Evolutionary conservation across 2,888 invertebrate species (phyloP).

Genomic region (Nomada flava): DNA sequence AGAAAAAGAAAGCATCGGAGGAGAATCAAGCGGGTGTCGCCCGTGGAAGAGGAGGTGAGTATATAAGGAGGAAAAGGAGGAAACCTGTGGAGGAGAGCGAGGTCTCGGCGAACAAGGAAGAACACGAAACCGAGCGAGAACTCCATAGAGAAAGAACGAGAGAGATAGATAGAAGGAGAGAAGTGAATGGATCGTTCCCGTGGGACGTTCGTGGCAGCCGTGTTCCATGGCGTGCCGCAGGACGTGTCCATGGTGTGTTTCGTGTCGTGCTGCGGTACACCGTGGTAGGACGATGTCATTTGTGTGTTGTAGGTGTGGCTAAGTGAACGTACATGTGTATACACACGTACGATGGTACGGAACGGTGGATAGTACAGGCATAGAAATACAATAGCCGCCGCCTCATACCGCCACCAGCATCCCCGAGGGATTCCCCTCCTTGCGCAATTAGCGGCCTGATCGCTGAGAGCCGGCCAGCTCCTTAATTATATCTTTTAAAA

Average conservation of each 20-base stretch:
- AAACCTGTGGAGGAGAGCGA: background rate
- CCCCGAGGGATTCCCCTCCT: conserved; percentile 62
- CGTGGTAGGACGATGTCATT: conserved; percentile 54
- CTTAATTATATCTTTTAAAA: conserved; percentile 82
- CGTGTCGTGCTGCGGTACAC: conserved; percentile 71
- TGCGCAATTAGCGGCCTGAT: conserved; percentile 76
- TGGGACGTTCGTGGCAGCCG: conserved; percentile 62
- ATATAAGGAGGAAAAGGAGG: conserved; percentile 18
- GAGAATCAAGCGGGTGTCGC: conserved; percentile 9
- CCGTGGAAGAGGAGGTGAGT: background rate
- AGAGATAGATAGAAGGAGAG: conserved; percentile 33
- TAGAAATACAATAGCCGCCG: conserved; percentile 57
- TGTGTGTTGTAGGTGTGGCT: conserved; percentile 42
- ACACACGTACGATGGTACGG: conserved; percentile 8
- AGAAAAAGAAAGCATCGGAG: conserved; percentile 27
- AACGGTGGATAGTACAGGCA: conserved; percentile 23
- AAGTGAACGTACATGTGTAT: conserved; percentile 24
- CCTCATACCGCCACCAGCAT: conserved; percentile 28
- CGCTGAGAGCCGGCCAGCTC: conserved; percentile 72
- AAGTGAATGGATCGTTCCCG: conserved; percentile 71
- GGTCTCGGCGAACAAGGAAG: conserved; percentile 46
- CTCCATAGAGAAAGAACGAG: background rate
- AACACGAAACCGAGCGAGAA: background rate
- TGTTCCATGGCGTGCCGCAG: conserved; percentile 73
- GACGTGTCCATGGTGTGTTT: conserved; percentile 73